These are phyloP conservation scores for Chrysolina oricalcia DNA, from an alignment of 2,888 invertebrate genomes.

Conservation along the genomic window DNA sequence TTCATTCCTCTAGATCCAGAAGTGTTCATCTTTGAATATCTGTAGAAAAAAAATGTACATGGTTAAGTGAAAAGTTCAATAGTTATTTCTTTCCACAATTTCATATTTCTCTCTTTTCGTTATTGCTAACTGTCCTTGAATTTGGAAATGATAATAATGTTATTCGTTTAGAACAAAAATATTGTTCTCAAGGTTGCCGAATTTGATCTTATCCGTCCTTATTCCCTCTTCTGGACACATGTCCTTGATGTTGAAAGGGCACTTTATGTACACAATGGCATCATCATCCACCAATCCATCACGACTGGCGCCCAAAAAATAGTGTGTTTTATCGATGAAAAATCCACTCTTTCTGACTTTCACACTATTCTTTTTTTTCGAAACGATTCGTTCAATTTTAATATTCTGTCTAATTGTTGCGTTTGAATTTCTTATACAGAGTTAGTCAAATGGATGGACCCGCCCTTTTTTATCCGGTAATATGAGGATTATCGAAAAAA, in stretches of 20 bases:
- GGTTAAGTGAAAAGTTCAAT: slow-evolving; percentile 6
- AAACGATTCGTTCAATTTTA: neutral
- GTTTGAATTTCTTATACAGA: no score
- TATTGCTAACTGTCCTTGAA: slow-evolving; percentile 9
- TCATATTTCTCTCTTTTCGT: neutral
- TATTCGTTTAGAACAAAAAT: neutral
- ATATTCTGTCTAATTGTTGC: no score
- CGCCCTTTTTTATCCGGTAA: no score
- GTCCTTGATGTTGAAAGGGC: slow-evolving; percentile 9
- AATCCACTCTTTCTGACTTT: slow-evolving; percentile 1
- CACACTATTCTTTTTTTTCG: neutral
- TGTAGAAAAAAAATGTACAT: neutral
- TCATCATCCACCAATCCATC: neutral
- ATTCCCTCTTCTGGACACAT: slow-evolving; percentile 9
- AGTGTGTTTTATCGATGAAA: neutral
- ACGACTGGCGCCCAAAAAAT: slow-evolving; percentile 2
- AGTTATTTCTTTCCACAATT: neutral
- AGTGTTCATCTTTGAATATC: no score
- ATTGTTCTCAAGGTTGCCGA: slow-evolving; percentile 5
- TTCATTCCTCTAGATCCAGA: no score
- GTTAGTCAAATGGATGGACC: no score
- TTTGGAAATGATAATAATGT: slow-evolving; percentile 4
- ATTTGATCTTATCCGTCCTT: neutral
- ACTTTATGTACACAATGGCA: no score
- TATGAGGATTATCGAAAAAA: no score